These are phyloP conservation scores for Sebastes itinus DNA, from an alignment of 2,797 vertebrate species.

Conservation along the genomic window DNA sequence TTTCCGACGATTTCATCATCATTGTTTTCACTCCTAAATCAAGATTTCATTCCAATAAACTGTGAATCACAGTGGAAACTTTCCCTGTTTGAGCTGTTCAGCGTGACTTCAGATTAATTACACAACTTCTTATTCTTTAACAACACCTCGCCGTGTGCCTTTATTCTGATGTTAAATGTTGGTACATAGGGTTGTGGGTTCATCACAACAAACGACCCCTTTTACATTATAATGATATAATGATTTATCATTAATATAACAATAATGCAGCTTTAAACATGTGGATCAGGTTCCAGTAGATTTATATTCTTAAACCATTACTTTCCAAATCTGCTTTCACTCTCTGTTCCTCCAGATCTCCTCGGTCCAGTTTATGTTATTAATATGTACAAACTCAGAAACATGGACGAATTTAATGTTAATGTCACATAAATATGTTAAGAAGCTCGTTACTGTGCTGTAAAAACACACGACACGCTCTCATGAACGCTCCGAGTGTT, in stretches of 20 bases:
- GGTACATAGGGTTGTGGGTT: too few relatives aligned
- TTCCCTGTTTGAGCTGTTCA: too few relatives aligned
- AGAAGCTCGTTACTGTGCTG: constrained; percentile 12
- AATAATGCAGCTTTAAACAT: not conserved
- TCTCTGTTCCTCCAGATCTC: not conserved
- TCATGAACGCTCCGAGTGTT: constrained; percentile 22
- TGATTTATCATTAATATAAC: not conserved
- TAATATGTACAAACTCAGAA: not conserved
- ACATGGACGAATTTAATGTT: not conserved
- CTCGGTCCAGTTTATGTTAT: not conserved
- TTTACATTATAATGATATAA: not conserved
- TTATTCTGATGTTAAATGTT: too few relatives aligned
- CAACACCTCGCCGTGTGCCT: too few relatives aligned
- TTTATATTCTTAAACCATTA: not conserved
- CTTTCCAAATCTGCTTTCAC: not conserved
- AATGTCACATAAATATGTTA: constrained; percentile 20
- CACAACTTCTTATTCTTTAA: too few relatives aligned
- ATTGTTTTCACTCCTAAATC: too few relatives aligned
- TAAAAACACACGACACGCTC: constrained; percentile 42
- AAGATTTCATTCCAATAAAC: too few relatives aligned
- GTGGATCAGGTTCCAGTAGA: not conserved
- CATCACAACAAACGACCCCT: too few relatives aligned
- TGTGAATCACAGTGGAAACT: too few relatives aligned
- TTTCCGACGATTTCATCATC: too few relatives aligned
- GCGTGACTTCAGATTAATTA: too few relatives aligned